These are phyloP conservation scores for Zalophus californianus DNA, from an alignment of 2,797 vertebrate genomes.

Conservation along the genomic window DNA sequence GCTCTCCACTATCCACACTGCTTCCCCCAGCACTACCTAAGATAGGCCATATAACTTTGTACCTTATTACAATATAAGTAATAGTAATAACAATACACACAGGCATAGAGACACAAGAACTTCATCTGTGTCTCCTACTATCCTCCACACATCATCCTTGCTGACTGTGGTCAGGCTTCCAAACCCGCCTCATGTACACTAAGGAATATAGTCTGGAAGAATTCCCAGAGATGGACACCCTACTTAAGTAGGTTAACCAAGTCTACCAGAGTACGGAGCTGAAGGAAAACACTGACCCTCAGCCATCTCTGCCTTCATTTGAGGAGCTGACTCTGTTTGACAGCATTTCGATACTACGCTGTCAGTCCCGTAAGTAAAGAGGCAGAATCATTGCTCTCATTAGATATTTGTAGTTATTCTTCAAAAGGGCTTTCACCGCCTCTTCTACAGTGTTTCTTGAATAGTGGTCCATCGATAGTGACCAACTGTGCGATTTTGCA, in stretches of 20 bases:
- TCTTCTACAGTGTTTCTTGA: constrained; percentile 8
- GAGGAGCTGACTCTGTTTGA: background rate
- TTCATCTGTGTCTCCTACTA: background rate
- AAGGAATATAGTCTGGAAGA: background rate
- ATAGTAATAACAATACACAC: background rate
- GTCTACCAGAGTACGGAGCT: background rate
- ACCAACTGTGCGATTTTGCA: background rate
- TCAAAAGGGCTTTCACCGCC: background rate
- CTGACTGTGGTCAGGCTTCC: background rate
- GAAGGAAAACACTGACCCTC: background rate
- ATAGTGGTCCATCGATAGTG: background rate
- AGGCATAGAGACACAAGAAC: background rate
- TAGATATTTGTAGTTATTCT: constrained; percentile 2
- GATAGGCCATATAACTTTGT: background rate
- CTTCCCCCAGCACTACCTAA: background rate
- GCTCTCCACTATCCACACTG: background rate
- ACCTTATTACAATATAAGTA: background rate
- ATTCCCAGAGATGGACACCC: background rate
- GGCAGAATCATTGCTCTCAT: background rate
- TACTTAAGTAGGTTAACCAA: background rate
- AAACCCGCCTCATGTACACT: background rate
- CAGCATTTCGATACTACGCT: background rate
- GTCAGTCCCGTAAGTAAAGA: background rate
- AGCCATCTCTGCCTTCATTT: background rate
- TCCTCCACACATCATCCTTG: background rate